phyloP scores from a whole-genome alignment of 53 echinoderm and acorn worm species.

The Apostichopus leukothele region DNA sequence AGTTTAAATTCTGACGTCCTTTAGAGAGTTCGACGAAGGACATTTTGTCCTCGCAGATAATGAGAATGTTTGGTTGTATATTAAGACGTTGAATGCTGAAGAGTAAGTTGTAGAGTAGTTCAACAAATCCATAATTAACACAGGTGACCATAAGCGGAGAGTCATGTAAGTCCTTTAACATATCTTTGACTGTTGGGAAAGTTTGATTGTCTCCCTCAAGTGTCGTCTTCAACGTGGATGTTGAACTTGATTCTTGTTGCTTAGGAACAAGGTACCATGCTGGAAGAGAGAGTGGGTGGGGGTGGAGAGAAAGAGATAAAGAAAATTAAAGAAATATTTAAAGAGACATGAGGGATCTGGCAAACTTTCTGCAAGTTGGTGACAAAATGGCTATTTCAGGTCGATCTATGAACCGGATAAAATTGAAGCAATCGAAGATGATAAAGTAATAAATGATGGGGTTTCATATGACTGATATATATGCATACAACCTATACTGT shows the following conservation, averaged over 20 bases:
- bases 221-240: background rate
- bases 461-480: too few relatives aligned
- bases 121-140: background rate
- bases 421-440: too few relatives aligned
- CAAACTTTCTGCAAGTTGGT: too few relatives aligned
- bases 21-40: background rate
- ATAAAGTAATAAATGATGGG: too few relatives aligned
- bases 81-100: background rate
- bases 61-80: background rate
- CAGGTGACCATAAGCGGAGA: background rate
- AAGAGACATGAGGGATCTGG: too few relatives aligned
- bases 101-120: background rate
- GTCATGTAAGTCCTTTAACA: background rate
- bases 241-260: background rate
- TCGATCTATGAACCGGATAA: too few relatives aligned
- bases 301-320: too few relatives aligned
- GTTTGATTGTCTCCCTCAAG: background rate
- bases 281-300: too few relatives aligned
- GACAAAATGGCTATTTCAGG: too few relatives aligned
- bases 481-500: too few relatives aligned
- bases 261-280: background rate
- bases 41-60: slow-evolving; percentile 7
- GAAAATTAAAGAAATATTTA: too few relatives aligned
- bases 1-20: background rate
- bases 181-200: background rate